phyloP scores from a whole-genome alignment of 2,797 vertebrate genomes.

The Hemitrygon akajei region DNA sequence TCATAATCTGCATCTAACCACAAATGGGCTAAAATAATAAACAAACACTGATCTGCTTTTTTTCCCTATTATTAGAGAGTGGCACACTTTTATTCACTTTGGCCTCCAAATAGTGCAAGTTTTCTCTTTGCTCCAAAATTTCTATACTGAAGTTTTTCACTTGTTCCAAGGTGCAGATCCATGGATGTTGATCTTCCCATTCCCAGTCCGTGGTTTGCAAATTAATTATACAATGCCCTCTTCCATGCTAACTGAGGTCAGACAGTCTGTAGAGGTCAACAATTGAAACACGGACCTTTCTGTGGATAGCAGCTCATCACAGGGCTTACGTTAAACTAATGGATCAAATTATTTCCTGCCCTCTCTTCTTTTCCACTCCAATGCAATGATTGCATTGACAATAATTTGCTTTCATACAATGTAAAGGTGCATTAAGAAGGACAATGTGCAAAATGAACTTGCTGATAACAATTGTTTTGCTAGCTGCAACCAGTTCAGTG shows the following conservation, averaged over 20 bases:
- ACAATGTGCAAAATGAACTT: constrained; percentile 4
- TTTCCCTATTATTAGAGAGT: not conserved
- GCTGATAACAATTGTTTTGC: not conserved
- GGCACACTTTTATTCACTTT: not conserved
- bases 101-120: not conserved
- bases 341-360: not conserved
- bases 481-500: not conserved
- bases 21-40: constrained; percentile 22
- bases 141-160: not conserved
- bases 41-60: not conserved
- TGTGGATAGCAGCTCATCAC: not conserved
- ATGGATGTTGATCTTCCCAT: not conserved
- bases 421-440: not conserved
- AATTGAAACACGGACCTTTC: not conserved
- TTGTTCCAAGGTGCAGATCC: not conserved
- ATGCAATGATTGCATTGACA: not conserved
- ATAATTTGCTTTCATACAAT: not conserved
- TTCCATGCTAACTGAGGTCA: not conserved
- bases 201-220: not conserved
- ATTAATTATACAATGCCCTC: not conserved
- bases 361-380: not conserved
- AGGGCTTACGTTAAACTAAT: not conserved
- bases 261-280: not conserved
- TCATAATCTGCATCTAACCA: constrained; percentile 14
- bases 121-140: not conserved